Conservation (phyloP, 2,888 invertebrate genomes). For the Microplitis manilae region DNA sequence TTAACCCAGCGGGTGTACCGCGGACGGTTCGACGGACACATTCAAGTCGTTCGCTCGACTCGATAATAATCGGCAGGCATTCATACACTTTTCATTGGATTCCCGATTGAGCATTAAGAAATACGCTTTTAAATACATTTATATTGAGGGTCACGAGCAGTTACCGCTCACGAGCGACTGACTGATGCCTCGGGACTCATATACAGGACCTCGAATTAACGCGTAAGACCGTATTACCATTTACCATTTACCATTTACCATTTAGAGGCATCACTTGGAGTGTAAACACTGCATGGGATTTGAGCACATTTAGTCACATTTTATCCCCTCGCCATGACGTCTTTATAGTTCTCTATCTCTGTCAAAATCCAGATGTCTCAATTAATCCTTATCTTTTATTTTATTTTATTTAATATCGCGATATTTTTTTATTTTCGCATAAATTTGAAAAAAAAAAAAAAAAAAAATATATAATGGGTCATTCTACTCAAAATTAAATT, state of each 20-base stretch:
- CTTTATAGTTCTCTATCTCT: conserved; percentile 32
- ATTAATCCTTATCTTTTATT: conserved; percentile 56
- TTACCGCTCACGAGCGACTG: conserved; percentile 19
- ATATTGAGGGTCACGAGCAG: conserved; percentile 28
- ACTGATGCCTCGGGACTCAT: neutral
- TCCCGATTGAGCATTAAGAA: conserved; percentile 71
- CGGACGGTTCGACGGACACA: conserved; percentile 72
- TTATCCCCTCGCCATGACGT: neutral
- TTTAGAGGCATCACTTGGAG: conserved; percentile 72
- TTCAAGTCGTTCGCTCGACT: conserved; percentile 71
- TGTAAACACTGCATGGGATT: conserved; percentile 72
- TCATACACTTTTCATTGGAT: conserved; percentile 72
- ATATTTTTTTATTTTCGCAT: no score
- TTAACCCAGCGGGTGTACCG: conserved; percentile 69
- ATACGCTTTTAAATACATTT: conserved; percentile 46
- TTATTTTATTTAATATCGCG: no score
- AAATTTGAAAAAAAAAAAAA: no score
- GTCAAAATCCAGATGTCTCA: conserved; percentile 65
- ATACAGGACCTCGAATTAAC: conserved; percentile 60
- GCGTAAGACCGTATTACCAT: conserved; percentile 56
- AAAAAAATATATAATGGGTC: no score
- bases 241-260: conserved; percentile 72
- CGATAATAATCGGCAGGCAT: conserved; percentile 71
- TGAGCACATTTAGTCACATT: conserved; percentile 67
- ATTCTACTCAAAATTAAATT: no score